Conservation (phyloP, 2,113 vertebrate species). For the Lanius ludovicianus region DNA sequence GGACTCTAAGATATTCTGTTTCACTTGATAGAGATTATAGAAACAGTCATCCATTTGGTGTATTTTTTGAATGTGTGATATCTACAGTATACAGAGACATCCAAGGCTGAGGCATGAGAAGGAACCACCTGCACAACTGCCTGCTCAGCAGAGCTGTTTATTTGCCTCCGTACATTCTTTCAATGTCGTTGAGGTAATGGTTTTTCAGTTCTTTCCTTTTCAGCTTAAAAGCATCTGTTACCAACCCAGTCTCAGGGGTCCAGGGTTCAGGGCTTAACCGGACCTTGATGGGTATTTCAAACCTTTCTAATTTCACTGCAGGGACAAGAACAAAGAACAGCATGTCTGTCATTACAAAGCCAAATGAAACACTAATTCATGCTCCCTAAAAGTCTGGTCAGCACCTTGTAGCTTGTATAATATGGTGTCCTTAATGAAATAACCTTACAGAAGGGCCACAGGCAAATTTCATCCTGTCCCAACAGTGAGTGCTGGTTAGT, state of each 20-base stretch:
- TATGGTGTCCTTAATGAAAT: neutral
- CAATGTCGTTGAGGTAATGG: conserved; percentile 93
- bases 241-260: conserved; percentile 96
- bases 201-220: conserved; percentile 96
- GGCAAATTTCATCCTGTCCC: neutral
- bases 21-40: neutral
- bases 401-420: neutral
- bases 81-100: conserved; percentile 28
- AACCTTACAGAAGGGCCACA: neutral
- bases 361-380: neutral
- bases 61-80: neutral
- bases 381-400: neutral
- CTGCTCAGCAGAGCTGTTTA: conserved; percentile 39
- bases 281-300: conserved; percentile 95
- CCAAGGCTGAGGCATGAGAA: neutral
- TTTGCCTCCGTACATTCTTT: conserved; percentile 95
- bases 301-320: conserved; percentile 92
- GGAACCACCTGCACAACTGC: neutral
- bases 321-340: neutral
- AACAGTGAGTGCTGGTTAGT: neutral
- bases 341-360: neutral
- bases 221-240: conserved; percentile 97
- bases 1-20: neutral
- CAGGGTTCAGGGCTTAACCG: conserved; percentile 90
- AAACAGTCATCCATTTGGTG: neutral